Evolutionary conservation across 2,113 vertebrate species (phyloP).

Genomic region (Corydoras sp.): DNA sequence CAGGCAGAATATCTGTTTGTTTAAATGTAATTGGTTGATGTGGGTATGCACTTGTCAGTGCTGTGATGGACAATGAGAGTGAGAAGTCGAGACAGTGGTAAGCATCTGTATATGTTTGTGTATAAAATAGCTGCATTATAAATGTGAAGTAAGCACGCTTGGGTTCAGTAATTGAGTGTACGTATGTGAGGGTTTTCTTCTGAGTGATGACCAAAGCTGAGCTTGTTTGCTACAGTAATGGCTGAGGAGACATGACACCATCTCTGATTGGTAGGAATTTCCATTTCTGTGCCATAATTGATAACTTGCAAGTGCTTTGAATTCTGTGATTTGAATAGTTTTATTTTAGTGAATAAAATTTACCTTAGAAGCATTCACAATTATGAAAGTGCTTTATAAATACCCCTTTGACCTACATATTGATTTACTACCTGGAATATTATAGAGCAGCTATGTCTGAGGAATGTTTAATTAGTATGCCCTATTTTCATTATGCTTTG

Average conservation of each 20-base stretch:
- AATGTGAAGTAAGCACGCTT: constrained; percentile 59
- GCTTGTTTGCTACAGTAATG: constrained; percentile 68
- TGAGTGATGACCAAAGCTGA: constrained; percentile 63
- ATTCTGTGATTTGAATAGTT: constrained; percentile 42
- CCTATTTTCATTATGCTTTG: constrained; percentile 41
- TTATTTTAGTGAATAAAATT: constrained; percentile 10
- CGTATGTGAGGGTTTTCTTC: constrained; percentile 39
- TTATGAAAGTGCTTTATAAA: constrained; percentile 30
- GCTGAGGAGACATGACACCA: constrained; percentile 63
- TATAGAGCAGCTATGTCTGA: constrained; percentile 35
- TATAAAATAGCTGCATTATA: constrained; percentile 53
- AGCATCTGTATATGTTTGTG: constrained; percentile 4
- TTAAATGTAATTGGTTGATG: constrained; percentile 66
- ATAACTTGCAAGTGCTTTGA: constrained; percentile 57
- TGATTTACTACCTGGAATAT: constrained; percentile 36
- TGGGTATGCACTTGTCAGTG: constrained; percentile 48
- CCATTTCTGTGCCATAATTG: constrained; percentile 58
- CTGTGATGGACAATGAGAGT: constrained; percentile 60
- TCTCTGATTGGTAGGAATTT: constrained; percentile 60
- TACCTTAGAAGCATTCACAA: constrained; percentile 13
- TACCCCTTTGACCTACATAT: constrained; percentile 17
- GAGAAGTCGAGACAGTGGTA: constrained; percentile 45
- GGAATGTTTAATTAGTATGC: constrained; percentile 39
- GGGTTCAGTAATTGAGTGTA: constrained; percentile 64
- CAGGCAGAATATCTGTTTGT: constrained; percentile 57